A percentile compares a stretch with the other conserved stretches of the same genome.
phyloP scores from a whole-genome alignment of 1,140 invertebrate genomes.

The Cotesia glomerata region DNA sequence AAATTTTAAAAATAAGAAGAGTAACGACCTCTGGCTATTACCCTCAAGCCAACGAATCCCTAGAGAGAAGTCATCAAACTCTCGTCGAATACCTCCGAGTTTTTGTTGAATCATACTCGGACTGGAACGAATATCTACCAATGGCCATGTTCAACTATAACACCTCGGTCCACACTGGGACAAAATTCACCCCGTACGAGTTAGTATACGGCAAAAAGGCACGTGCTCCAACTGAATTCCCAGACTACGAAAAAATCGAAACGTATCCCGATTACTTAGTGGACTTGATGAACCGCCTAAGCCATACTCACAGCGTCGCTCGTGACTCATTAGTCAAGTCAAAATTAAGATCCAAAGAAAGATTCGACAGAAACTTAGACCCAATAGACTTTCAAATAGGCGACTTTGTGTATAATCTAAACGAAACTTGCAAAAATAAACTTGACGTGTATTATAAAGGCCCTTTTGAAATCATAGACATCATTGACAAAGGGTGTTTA shows the following conservation, averaged over 20 bases:
- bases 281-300: background rate
- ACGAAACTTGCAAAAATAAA: background rate
- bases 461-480: background rate
- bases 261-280: conserved; percentile 2
- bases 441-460: background rate
- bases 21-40: conserved; percentile 18
- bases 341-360: background rate
- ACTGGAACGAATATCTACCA: conserved; percentile 5
- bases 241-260: background rate
- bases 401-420: background rate
- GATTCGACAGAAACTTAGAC: background rate
- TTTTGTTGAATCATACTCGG: background rate
- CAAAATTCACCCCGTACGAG: conserved; percentile 12
- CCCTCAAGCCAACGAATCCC: conserved; percentile 15
- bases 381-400: background rate
- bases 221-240: background rate
- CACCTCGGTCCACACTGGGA: background rate
- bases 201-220: background rate
- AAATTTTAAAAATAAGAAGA: conserved; percentile 31
- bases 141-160: conserved; percentile 15
- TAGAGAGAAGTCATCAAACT: conserved; percentile 14
- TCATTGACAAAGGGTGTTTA: background rate
- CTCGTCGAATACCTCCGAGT: background rate
- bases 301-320: background rate
- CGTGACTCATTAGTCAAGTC: background rate